Conservation (phyloP, 2,113 vertebrate species). For the Mola mola region DNA sequence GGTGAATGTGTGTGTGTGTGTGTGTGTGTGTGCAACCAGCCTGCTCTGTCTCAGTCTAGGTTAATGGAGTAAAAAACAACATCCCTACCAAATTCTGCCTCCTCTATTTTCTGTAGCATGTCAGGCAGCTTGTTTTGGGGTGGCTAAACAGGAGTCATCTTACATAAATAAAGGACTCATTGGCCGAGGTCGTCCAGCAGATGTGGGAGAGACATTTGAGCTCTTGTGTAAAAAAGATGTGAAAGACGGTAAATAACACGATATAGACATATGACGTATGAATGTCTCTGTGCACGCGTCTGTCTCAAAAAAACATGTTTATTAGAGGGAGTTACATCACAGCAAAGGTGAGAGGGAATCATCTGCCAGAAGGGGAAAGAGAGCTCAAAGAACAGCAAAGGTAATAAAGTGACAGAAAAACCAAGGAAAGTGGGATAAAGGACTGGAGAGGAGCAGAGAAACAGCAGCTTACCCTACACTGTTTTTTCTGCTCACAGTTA, state of each 20-base stretch:
- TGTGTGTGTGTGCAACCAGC: conserved; percentile 5
- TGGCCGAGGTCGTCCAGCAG: conserved; percentile 24
- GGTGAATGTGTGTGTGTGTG: conserved; percentile 2
- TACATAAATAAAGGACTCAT: conserved; percentile 61
- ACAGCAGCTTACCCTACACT: neutral
- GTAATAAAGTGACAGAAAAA: conserved; percentile 4
- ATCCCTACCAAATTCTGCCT: neutral
- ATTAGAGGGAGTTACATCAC: conserved; percentile 54
- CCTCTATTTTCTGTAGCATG: conserved; percentile 32
- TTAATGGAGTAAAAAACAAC: conserved; percentile 23
- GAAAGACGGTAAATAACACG: conserved; percentile 5
- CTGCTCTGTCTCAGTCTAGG: conserved; percentile 1
- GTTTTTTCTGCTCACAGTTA: neutral
- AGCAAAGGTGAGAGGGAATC: conserved; percentile 38
- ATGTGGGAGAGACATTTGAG: conserved; percentile 45
- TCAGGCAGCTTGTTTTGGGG: conserved; percentile 39
- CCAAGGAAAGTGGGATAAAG: neutral
- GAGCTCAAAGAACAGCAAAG: conserved; percentile 10
- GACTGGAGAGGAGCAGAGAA: conserved; percentile 6
- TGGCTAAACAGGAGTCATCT: conserved; percentile 46
- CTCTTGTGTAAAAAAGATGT: conserved; percentile 47
- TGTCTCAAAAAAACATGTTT: conserved; percentile 77
- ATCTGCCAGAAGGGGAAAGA: neutral
- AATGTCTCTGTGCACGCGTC: conserved; percentile 52
- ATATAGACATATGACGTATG: neutral